A percentile compares a stretch with the other conserved stretches of the same genome.
phyloP scores from a whole-genome alignment of 2,888 invertebrate species.

The Xestia c-nigrum region DNA sequence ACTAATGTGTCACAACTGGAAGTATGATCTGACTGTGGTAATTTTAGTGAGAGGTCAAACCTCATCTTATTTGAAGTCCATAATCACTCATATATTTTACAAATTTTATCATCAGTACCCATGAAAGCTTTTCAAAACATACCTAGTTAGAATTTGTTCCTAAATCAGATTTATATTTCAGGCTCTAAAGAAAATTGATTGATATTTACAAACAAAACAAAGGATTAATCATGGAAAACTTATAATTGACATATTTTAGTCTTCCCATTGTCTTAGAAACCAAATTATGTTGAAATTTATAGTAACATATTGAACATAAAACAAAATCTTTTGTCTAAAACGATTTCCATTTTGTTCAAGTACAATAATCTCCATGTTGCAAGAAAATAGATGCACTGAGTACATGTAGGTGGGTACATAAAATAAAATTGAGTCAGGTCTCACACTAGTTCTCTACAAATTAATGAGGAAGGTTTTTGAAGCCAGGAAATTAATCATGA shows the following conservation, averaged over 20 bases:
- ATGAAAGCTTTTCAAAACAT: not conserved
- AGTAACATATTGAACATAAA: not conserved
- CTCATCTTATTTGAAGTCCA: not conserved
- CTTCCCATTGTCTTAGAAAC: slow-evolving; percentile 18
- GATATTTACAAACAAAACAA: slow-evolving; percentile 38
- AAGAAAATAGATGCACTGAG: slow-evolving; percentile 44
- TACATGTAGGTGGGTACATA: slow-evolving; percentile 26
- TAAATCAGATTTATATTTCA: not conserved
- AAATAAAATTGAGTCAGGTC: not conserved
- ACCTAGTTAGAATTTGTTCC: not conserved
- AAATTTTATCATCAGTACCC: too few relatives aligned
- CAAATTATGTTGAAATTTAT: slow-evolving; percentile 14
- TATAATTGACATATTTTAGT: slow-evolving; percentile 27
- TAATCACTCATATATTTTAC: too few relatives aligned
- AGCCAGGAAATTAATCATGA: slow-evolving; percentile 72
- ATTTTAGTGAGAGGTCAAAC: not conserved
- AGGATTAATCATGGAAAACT: slow-evolving; percentile 24
- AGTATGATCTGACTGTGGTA: not conserved
- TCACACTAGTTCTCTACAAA: slow-evolving; percentile 28
- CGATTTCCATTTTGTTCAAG: slow-evolving; percentile 53
- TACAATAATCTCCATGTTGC: slow-evolving; percentile 50
- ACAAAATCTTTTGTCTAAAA: slow-evolving; percentile 38
- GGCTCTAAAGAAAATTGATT: not conserved
- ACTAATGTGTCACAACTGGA: not conserved
- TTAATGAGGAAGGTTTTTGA: slow-evolving; percentile 64